Evolutionary conservation across 2,113 vertebrate species (phyloP).

Genomic region (Rhinichthys klamathensis): DNA sequence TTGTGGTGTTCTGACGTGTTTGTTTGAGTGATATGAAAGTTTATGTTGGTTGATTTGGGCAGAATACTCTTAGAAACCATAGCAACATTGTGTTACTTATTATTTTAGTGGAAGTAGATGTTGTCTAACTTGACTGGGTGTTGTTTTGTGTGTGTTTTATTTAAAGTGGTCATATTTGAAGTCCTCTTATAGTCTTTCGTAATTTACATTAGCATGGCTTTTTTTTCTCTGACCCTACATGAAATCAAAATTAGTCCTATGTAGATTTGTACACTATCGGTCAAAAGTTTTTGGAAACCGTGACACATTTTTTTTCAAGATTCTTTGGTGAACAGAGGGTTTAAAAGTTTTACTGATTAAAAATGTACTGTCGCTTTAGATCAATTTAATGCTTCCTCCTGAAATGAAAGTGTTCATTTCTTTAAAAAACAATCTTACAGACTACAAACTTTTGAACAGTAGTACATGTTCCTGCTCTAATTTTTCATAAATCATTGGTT

Average conservation of each 20-base stretch:
- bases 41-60: not conserved
- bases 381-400: not conserved
- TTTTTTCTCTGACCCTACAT: not conserved
- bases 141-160: not conserved
- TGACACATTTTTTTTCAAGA: not conserved
- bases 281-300: not conserved
- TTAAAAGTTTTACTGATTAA: not conserved
- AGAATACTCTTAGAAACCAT: not conserved
- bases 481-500: not conserved
- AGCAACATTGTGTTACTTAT: not conserved
- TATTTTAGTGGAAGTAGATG: not conserved
- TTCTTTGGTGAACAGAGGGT: not conserved
- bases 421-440: not conserved
- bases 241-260: not conserved
- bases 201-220: not conserved
- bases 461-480: not conserved
- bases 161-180: not conserved
- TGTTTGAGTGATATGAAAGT: not conserved
- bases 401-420: not conserved
- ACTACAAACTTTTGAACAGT: not conserved
- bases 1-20: not conserved
- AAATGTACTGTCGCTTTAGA: not conserved
- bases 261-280: not conserved
- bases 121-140: not conserved
- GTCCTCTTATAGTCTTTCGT: not conserved